Base-by-base conservation (phyloP, 2,113 vertebrate genomes). In the Plotosus lineatus region DNA sequence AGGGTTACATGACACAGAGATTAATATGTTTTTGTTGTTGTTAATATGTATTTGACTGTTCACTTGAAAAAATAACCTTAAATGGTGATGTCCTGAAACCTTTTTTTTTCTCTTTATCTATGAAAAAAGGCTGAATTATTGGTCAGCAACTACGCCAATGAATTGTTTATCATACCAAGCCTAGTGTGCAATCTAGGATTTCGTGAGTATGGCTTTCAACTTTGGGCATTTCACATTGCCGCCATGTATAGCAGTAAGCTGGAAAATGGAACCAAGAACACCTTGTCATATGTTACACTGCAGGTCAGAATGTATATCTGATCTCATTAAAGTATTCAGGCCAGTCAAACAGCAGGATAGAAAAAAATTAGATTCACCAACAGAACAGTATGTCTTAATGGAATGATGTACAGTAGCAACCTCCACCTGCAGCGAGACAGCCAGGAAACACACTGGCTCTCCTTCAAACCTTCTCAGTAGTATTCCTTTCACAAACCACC, bases 361-460 rank as follows among this genome's bases (percentile, higher is more conserved):
- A 73, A 60, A 65, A 44, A 65, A 71, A n/a, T n/a, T 61, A 65
- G 50, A 46, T 68, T 75, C 31, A 42, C 33, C 81, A 71, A 26
- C 9, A 71, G 19, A 75, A 79, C 78, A 76, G 78, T 77, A 74
- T 79, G 79, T 60, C 75, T 65, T 55, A 44, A 38, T 12, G 21
- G 53, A 55, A 72, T 55, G 58, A 23, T 31, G 55, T n/a, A n/a
- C n/a, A n/a, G n/a, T 56, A 50, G 66, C 61, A 82, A 79, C 33
- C 42, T 44, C 56, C 31, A 73, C 53, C 79, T 80, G 79, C 69
- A 74, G 55, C 12, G 31, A 74, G 44, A 26, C 78, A 60, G 42
- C 55, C 53, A 73, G 68, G 51, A 71, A 36, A 51, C 77, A 44
- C 21, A n/a, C 60, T 61, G 55, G 44, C n/a, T 78, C 28, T 65